Evolutionary conservation across 2,113 vertebrate species (phyloP), one percentile per base, ranked within the genome.

Genomic region (Pangasianodon gigas): DNA sequence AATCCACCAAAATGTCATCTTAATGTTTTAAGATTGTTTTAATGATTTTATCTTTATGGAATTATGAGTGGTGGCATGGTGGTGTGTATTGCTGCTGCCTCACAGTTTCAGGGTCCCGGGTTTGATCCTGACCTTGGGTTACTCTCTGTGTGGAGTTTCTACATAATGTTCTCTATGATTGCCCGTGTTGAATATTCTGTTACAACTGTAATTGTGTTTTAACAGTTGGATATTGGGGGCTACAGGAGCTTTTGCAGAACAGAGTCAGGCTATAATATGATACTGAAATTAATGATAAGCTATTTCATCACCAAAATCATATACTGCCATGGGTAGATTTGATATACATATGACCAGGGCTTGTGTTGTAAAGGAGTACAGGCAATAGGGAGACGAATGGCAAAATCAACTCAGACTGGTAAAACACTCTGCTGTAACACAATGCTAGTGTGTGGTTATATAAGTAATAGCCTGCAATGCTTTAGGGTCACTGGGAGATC

Each of bases 401-500:
- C 8, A 52, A 37, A 37, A 37, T 37, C 37, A 37, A 37, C 37
- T 37, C 37, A 37, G 37, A 37, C 37, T 79, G 18, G 37, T n/a
- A 32, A 46, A 79, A 87, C 32, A 87, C 18, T 37, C 24, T 51
- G 44, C 16, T 51, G 56, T 60, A 88, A 13, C 60, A 19, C 16
- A 58, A 58, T 48, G 41, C 44, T 77, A 81, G 58, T 51, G 4
- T 48, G n/a, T 80, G 75, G 44, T 88, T 88, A 81, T 37, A 16
- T 67, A 60, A 19, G 75, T 81, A 51, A 62, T 21, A 52, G 11
- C 32, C 85, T 58, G 37, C 69, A 58, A 9, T 58, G 69, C n/a
- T 86, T 86, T 32, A 74, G 52, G 85, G 85, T 74, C 75, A 80
- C 11, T 62, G 26, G 29, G 41, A 67, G 58, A 67, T 67, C 87